Base-by-base conservation (phyloP, 2,888 invertebrate genomes). In the Nebria salina region DNA sequence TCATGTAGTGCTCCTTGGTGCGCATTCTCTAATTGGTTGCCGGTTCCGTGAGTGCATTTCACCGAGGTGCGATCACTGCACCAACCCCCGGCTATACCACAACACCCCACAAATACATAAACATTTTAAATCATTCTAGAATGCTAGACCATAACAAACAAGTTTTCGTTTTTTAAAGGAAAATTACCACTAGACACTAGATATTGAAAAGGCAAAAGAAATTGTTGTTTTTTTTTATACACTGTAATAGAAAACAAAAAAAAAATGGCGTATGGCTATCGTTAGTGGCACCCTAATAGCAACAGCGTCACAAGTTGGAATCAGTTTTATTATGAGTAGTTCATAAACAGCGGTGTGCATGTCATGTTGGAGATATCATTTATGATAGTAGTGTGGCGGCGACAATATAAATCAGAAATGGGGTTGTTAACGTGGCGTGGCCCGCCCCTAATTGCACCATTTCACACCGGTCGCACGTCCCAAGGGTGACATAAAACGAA, bases 1-100 rank as follows among this genome's bases (percentile, higher is more conserved):
- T 88, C 87, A 88, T 87, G 86, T 86, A 86, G 86, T 86, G 84
- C 87, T 73, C 42, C 88, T 88, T 88, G 88, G 88, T 86, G 86
- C 86, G 42, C 34, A 13, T 42, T n/a, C 73, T 41, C 20, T 70
- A 26, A 26, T 26, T 26, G 26, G 25, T n/a, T 66, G 65, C 15
- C 68, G 9, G 9, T 15, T 9, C 20, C 20, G 7, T 25, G 34
- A 70, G 13, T 8, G 13, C 54, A 54, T 54, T 54, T 54, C 54
- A 54, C 2, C 54, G 54, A 54, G 54, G 54, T 54, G 54, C 54
- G 54, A 54, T 54, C 11, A 8, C 54, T 11, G 8, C 54, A 7
- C 54, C 11, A 13, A 43, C 43, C 11, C 54, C 2, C 54, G 13
- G 54, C 54, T 2, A n/a, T n/a, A 13, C 54, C 2, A 54, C 54